phyloP scores from a whole-genome alignment of 1,140 invertebrate genomes.

The Drosophila sucinea region DNA sequence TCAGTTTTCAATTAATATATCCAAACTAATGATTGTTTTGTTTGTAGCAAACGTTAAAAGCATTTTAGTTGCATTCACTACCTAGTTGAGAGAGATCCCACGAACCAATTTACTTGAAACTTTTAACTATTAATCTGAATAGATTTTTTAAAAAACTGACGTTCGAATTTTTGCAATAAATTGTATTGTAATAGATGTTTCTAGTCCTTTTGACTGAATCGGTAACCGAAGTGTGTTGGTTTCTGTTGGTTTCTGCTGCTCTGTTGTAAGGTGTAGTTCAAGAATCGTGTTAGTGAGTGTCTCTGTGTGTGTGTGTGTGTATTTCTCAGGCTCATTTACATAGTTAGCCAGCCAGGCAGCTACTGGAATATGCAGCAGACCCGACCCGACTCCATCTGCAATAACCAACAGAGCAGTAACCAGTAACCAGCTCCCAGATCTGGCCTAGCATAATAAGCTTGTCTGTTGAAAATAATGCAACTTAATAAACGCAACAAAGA shows the following conservation, averaged over 20 bases:
- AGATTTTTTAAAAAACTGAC: too few relatives aligned
- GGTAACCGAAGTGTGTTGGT: too few relatives aligned
- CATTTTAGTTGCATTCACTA: too few relatives aligned
- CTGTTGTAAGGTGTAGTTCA: slow-evolving; percentile 48
- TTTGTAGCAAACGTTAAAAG: too few relatives aligned
- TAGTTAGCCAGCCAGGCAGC: slow-evolving; percentile 45
- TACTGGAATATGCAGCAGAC: slow-evolving; percentile 55
- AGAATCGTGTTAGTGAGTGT: background rate
- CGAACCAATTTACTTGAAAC: too few relatives aligned
- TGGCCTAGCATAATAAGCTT: slow-evolving; percentile 67
- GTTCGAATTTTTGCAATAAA: too few relatives aligned
- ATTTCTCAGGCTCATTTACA: slow-evolving; percentile 79
- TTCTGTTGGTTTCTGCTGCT: background rate
- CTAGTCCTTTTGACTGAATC: too few relatives aligned
- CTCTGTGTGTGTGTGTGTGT: background rate
- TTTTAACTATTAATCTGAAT: too few relatives aligned
- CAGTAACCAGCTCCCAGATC: slow-evolving; percentile 16
- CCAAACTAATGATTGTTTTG: too few relatives aligned
- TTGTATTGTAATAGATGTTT: too few relatives aligned
- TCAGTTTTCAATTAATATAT: too few relatives aligned
- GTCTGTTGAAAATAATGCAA: slow-evolving; percentile 67
- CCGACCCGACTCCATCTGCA: slow-evolving; percentile 14
- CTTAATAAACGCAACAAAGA: slow-evolving; percentile 78
- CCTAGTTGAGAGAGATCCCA: too few relatives aligned
- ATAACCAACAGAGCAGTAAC: slow-evolving; percentile 2